These are phyloP conservation scores for Paracanthobrama guichenoti DNA, from an alignment of 2,113 vertebrate genomes.

Conservation along the genomic window DNA sequence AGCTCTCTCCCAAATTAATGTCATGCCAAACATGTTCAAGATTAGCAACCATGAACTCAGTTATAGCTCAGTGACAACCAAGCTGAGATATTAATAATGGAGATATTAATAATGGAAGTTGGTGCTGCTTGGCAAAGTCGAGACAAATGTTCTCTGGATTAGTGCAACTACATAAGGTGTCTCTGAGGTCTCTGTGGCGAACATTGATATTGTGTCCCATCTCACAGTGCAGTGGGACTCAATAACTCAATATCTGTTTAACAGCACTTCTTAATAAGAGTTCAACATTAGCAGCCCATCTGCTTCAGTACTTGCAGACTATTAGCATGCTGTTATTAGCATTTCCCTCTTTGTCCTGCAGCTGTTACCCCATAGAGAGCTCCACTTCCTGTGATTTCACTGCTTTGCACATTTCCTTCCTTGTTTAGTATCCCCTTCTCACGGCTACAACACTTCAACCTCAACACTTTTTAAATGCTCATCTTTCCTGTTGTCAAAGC, in stretches of 20 bases:
- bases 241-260: conserved; percentile 18
- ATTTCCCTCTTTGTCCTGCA: conserved; percentile 33
- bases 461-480: neutral
- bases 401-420: conserved; percentile 41
- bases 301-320: conserved; percentile 21
- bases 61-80: conserved; percentile 12
- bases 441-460: neutral
- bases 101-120: neutral
- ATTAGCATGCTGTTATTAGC: conserved; percentile 51
- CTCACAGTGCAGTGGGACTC: neutral
- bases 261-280: neutral
- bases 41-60: neutral
- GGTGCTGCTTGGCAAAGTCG: conserved; percentile 8
- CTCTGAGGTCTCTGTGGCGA: neutral
- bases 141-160: neutral
- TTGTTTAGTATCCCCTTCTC: conserved; percentile 18
- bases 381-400: conserved; percentile 47
- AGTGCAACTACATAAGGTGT: neutral
- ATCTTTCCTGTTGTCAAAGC: conserved; percentile 16
- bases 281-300: conserved; percentile 29
- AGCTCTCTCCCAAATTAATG: neutral
- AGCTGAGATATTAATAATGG: conserved; percentile 6
- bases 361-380: conserved; percentile 40
- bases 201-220: neutral
- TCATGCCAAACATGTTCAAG: neutral